Base-by-base conservation (phyloP, 35 echinoderm and acorn worm species). In the Ophioderma brevispina region DNA sequence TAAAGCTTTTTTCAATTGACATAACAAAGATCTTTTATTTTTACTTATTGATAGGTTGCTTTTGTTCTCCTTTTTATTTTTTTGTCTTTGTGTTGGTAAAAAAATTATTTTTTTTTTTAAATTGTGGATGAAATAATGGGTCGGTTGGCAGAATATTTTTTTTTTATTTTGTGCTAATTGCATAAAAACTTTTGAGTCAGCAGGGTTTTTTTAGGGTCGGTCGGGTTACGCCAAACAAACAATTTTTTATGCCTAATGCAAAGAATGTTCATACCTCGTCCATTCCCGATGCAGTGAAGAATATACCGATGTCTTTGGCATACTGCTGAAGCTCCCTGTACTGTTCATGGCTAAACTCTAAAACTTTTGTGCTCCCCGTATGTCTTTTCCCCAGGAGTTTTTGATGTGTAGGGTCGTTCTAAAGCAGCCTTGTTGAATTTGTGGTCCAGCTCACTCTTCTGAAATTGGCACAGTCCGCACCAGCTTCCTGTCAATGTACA, bases 391-490 rank as follows among this genome's bases (percentile, higher is more conserved):
- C 85, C 95, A 31, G 97, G 95, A 55, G 95, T 89, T 70, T 95
- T 95, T 0, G 97, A 91, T 23, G 30, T 93, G 81, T 99, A 99
- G 0, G 97, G 97, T 36, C 88, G 90, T 35, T 64, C 97, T 18
- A 99, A 77, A 17, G 97, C 97, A 28, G 97, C 93, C 76, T 95
- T 93, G 85, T 99, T 99, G 88, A 99, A 99, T 77, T 99, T 99
- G 79, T 81, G 93, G 37, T 92, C 84, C 37, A 99, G 81, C 52
- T 99, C 97, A 84, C 93, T 95, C 64, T 99, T 99, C 82, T 99
- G 97, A 64, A 99, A 99, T 87, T 99, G 25, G 97, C 97, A 86
- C 97, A 99, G 84, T 99, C 97, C 36, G 97, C 97, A 50, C 97
- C 97, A 35, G 93, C 93, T 79, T 99, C 97, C 97, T 98, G 43